These are phyloP conservation scores for Tenualosa thibaudeaui DNA, from an alignment of 2,797 vertebrate genomes.

Conservation along the genomic window DNA sequence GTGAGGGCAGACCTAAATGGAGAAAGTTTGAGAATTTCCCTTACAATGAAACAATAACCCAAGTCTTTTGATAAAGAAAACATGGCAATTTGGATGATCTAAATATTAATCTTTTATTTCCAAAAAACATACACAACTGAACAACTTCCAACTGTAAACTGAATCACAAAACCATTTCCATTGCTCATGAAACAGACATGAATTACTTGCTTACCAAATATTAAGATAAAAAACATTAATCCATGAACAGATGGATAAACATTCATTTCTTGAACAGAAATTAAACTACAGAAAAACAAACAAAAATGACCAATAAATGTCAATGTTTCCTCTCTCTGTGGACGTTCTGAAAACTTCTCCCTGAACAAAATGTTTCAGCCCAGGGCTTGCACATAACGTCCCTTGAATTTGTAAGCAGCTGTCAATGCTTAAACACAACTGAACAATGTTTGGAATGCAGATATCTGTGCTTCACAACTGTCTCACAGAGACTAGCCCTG, in stretches of 20 bases:
- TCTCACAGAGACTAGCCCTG: neutral
- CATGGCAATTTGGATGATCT: conserved; percentile 31
- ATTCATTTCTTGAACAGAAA: conserved; percentile 47
- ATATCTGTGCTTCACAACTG: neutral
- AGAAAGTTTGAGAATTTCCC: neutral
- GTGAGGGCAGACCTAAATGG: neutral
- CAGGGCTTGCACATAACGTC: neutral
- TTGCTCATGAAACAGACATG: conserved; percentile 41
- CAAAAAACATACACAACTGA: conserved; percentile 45
- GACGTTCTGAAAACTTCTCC: neutral
- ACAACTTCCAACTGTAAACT: conserved; percentile 50
- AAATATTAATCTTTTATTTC: conserved; percentile 56
- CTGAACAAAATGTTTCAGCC: neutral
- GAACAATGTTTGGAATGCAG: neutral
- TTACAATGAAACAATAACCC: neutral
- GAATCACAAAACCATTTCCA: conserved; percentile 53
- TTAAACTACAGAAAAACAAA: conserved; percentile 44
- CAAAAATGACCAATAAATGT: neutral
- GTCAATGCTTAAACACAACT: neutral
- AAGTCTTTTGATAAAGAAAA: conserved; percentile 24
- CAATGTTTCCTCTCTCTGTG: neutral
- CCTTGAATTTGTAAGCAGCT: neutral
- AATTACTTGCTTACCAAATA: conserved; percentile 47
- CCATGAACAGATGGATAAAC: conserved; percentile 48
- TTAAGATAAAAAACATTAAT: conserved; percentile 46